These are phyloP conservation scores for Myoxocephalus aenaeus DNA, from an alignment of 2,797 vertebrate genomes.

Conservation along the genomic window DNA sequence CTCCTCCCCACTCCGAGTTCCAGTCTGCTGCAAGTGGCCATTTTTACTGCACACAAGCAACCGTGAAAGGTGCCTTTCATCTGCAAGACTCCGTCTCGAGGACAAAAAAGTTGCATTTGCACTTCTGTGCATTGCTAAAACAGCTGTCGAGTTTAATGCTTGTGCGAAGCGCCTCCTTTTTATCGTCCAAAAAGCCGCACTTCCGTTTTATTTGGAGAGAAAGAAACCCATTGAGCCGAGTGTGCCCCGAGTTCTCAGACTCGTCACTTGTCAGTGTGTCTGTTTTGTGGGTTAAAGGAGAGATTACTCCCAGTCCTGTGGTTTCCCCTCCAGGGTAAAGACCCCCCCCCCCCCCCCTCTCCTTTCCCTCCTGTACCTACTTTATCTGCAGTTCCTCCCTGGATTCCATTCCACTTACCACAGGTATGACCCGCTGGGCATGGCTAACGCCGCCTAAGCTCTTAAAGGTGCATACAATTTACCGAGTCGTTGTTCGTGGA, in stretches of 20 bases:
- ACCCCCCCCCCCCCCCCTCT: not conserved
- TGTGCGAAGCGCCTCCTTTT: slow-evolving; percentile 44
- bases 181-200: slow-evolving; percentile 30
- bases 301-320: slow-evolving; percentile 24
- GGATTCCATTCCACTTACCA: slow-evolving; percentile 44
- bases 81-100: slow-evolving; percentile 35
- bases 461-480: slow-evolving; percentile 57
- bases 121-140: slow-evolving; percentile 61
- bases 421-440: slow-evolving; percentile 38
- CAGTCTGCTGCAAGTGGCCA: slow-evolving; percentile 35
- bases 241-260: slow-evolving; percentile 26
- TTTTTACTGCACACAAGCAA: slow-evolving; percentile 53
- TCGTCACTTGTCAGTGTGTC: slow-evolving; percentile 37
- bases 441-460: slow-evolving; percentile 34
- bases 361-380: not conserved
- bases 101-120: slow-evolving; percentile 56
- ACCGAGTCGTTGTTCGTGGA: slow-evolving; percentile 48
- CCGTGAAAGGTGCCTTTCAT: slow-evolving; percentile 70
- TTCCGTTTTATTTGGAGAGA: slow-evolving; percentile 32
- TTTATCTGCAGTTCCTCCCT: slow-evolving; percentile 26
- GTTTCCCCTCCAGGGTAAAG: slow-evolving; percentile 24
- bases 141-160: slow-evolving; percentile 58
- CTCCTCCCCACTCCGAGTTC: slow-evolving; percentile 33
- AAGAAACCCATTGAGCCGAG: slow-evolving; percentile 29
- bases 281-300: slow-evolving; percentile 29